phyloP scores from a whole-genome alignment of 2,888 invertebrate species.

The Brachyptera putata region DNA sequence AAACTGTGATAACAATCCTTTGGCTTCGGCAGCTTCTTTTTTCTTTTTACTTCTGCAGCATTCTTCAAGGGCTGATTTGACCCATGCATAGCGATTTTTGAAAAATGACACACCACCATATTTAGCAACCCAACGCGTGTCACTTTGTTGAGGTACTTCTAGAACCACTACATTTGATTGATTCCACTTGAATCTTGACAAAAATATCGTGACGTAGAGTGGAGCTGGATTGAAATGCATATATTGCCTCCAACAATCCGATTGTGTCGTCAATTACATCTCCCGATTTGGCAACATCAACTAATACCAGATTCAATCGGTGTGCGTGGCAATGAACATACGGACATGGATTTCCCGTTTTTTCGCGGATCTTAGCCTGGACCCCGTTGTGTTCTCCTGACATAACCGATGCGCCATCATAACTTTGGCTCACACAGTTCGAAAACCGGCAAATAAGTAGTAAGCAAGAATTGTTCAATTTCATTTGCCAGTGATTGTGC shows the following conservation, averaged over 20 bases:
- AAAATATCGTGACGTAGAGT: background rate
- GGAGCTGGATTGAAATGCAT: background rate
- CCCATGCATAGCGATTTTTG: background rate
- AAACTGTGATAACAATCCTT: background rate
- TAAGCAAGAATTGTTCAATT: background rate
- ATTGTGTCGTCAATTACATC: background rate
- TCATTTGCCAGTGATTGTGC: background rate
- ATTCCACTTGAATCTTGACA: background rate
- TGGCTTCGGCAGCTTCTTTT: background rate
- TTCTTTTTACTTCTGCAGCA: background rate
- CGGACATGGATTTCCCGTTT: slow-evolving; percentile 1
- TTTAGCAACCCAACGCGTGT: background rate
- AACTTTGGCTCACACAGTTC: background rate
- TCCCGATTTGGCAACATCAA: background rate
- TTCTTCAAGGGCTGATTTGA: background rate
- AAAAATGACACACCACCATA: background rate
- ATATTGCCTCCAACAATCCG: background rate
- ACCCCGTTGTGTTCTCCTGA: background rate
- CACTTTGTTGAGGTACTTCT: background rate
- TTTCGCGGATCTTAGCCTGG: background rate
- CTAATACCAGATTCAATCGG: slow-evolving; percentile 10
- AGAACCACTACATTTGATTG: background rate
- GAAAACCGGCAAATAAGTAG: background rate
- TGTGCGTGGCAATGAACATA: slow-evolving; percentile 14
- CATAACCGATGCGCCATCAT: background rate